phyloP scores from a whole-genome alignment of 2,888 invertebrate species.

The Choreutis nemorana region DNA sequence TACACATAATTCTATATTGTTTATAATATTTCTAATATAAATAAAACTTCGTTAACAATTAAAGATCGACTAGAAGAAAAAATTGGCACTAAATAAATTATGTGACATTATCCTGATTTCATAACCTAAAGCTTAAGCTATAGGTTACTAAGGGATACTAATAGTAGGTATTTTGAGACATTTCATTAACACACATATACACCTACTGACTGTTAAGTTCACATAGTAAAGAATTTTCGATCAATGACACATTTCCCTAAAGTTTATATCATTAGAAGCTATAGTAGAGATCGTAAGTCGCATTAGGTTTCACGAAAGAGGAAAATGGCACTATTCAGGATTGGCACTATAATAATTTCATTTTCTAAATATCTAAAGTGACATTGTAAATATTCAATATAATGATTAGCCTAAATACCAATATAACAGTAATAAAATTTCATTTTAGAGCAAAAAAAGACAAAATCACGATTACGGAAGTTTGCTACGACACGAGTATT shows the following conservation, averaged over 20 bases:
- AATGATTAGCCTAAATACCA: slow-evolving; percentile 38
- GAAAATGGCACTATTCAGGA: slow-evolving; percentile 40
- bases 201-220: too few species aligned
- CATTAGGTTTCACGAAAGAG: slow-evolving; percentile 28
- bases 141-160: too few species aligned
- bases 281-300: slow-evolving; percentile 37
- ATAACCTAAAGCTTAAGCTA: slow-evolving; percentile 23
- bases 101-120: slow-evolving; percentile 20
- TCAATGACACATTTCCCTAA: slow-evolving; percentile 33
- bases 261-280: too few species aligned
- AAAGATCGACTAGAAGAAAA: slow-evolving; percentile 23
- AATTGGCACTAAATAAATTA: slow-evolving; percentile 31
- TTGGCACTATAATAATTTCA: slow-evolving; percentile 46
- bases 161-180: too few species aligned
- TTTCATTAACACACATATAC: too few species aligned
- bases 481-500: too few species aligned
- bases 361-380: slow-evolving; percentile 27
- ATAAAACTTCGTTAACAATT: slow-evolving; percentile 8
- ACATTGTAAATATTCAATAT: slow-evolving; percentile 36
- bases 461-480: slow-evolving; percentile 25
- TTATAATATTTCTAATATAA: slow-evolving; percentile 7
- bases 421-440: slow-evolving; percentile 43
- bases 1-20: slow-evolving; percentile 13
- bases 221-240: slow-evolving; percentile 14
- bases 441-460: slow-evolving; percentile 33